A percentile compares a stretch with the other conserved stretches of the same genome.
These are phyloP conservation scores for Drosophila bipectinata DNA, from an alignment of 1,140 invertebrate species.

Conservation along the genomic window DNA sequence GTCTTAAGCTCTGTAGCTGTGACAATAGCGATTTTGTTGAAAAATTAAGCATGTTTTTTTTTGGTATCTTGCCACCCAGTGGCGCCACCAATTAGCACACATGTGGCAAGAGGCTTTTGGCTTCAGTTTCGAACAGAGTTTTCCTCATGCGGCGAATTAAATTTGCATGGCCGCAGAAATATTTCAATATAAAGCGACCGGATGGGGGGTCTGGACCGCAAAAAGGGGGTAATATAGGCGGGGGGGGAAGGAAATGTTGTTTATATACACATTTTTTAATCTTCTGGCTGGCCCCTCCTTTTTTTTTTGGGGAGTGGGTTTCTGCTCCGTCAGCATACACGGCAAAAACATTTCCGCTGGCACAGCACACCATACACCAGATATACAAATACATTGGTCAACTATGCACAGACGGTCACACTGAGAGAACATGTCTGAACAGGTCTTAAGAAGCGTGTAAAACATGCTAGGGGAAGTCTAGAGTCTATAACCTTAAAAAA, in stretches of 20 bases:
- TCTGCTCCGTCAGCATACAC: conserved; percentile 54
- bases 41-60: conserved; percentile 30
- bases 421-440: not conserved
- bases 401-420: conserved; percentile 7
- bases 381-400: too few relatives aligned
- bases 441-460: too few relatives aligned
- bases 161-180: conserved; percentile 56
- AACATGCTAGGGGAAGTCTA: too few relatives aligned
- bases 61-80: not conserved
- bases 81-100: conserved; percentile 61
- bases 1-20: too few relatives aligned
- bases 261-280: conserved; percentile 46
- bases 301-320: conserved; percentile 34
- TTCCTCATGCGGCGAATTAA: conserved; percentile 54
- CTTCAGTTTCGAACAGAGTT: conserved; percentile 40
- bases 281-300: conserved; percentile 26
- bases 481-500: not conserved
- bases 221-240: not conserved
- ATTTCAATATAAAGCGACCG: conserved; percentile 55
- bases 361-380: conserved; percentile 27
- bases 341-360: conserved; percentile 59
- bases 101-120: conserved; percentile 47
- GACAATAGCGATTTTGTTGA: conserved; percentile 4
- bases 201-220: not conserved
- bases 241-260: conserved; percentile 36